A percentile compares a stretch with the other conserved stretches of the same genome.
These are phyloP conservation scores for Phengaris arion DNA, from an alignment of 2,888 invertebrate species.

Conservation along the genomic window DNA sequence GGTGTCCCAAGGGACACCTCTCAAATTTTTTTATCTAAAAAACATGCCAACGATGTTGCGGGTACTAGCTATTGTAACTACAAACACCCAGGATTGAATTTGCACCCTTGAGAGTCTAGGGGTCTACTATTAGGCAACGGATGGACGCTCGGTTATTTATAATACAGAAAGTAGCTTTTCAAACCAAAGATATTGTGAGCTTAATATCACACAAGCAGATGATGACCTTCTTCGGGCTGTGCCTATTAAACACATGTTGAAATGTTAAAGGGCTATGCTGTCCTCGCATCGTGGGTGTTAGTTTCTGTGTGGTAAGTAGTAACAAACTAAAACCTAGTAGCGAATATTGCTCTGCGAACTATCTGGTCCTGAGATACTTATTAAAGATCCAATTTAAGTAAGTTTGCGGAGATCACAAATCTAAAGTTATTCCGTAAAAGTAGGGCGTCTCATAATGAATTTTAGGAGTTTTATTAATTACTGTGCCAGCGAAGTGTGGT, in stretches of 20 bases:
- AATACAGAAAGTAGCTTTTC: not conserved
- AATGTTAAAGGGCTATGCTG: not conserved
- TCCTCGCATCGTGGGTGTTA: not conserved
- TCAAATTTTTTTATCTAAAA: too few relatives aligned
- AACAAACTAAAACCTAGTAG: not conserved
- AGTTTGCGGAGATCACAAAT: not conserved
- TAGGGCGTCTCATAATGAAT: not conserved
- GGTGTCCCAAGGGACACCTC: too few relatives aligned
- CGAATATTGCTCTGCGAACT: not conserved
- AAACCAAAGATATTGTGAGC: not conserved
- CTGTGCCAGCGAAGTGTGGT: not conserved
- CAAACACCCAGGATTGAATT: too few relatives aligned
- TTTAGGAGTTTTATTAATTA: not conserved
- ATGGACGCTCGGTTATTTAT: not conserved
- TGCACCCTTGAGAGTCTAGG: too few relatives aligned
- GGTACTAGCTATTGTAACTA: too few relatives aligned
- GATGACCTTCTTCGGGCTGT: not conserved
- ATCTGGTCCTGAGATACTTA: too few relatives aligned
- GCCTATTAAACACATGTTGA: conserved; percentile 1
- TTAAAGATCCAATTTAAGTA: too few relatives aligned
- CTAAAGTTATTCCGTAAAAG: not conserved
- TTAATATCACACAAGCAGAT: not conserved
- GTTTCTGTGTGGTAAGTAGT: not conserved
- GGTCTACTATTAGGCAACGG: too few relatives aligned
- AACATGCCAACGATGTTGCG: too few relatives aligned